Conservation (phyloP, 2,888 invertebrate genomes). For the Tachina fera region DNA sequence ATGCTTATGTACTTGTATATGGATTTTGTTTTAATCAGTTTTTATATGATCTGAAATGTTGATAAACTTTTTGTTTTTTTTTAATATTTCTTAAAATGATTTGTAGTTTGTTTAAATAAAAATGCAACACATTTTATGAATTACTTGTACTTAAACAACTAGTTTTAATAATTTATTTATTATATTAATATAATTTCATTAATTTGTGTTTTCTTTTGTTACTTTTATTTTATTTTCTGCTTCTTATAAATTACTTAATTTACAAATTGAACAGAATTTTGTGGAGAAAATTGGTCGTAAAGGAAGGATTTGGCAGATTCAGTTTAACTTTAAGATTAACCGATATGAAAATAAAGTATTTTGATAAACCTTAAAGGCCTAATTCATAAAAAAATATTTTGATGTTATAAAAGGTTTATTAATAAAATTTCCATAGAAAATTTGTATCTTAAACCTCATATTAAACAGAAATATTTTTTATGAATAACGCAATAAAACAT, state of each 20-base stretch:
- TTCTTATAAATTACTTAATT: slow-evolving; percentile 71
- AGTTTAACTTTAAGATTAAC: not conserved
- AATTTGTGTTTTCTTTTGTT: slow-evolving; percentile 21
- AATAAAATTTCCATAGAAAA: too few species aligned
- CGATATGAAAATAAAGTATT: too few species aligned
- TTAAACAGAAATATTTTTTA: too few species aligned
- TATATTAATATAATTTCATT: slow-evolving; percentile 49
- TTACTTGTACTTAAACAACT: slow-evolving; percentile 74
- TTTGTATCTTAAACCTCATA: too few species aligned
- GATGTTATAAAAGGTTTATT: too few species aligned
- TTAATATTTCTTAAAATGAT: slow-evolving; percentile 66
- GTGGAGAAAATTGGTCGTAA: not conserved
- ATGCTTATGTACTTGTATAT: not conserved
- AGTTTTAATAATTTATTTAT: slow-evolving; percentile 51
- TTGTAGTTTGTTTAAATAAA: slow-evolving; percentile 55
- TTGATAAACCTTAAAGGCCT: too few species aligned
- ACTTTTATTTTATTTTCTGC: slow-evolving; percentile 50
- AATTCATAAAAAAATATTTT: too few species aligned
- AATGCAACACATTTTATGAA: slow-evolving; percentile 67
- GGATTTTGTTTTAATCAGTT: slow-evolving; percentile 31
- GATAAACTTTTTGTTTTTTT: slow-evolving; percentile 34
- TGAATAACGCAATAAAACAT: too few species aligned
- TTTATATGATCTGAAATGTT: slow-evolving; percentile 46
- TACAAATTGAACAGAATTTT: slow-evolving; percentile 20
- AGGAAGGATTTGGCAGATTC: not conserved